These are phyloP conservation scores for Pterocles burchelli DNA, from an alignment of 2,113 vertebrate species.

Conservation along the genomic window DNA sequence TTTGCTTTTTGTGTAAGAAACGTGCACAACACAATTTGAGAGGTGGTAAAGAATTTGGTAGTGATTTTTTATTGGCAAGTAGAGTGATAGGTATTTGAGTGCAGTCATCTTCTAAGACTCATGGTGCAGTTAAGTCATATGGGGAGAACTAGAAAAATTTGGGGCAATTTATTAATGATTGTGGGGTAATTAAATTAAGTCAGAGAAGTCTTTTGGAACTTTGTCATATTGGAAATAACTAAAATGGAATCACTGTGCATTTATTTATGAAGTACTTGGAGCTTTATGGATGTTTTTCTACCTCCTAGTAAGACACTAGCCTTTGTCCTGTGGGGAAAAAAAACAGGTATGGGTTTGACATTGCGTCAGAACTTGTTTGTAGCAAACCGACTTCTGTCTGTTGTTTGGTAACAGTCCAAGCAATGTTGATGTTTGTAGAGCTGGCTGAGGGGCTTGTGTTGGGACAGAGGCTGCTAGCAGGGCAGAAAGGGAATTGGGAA, in stretches of 20 bases:
- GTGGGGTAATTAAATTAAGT: neutral
- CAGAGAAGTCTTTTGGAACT: neutral
- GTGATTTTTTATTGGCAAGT: neutral
- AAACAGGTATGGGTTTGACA: neutral
- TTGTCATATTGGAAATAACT: neutral
- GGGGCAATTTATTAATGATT: neutral
- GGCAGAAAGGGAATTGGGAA: neutral
- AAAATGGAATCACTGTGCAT: neutral
- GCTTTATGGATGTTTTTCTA: neutral
- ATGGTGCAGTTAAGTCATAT: neutral
- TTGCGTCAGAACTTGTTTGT: neutral
- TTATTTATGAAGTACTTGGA: neutral
- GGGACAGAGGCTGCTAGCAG: neutral
- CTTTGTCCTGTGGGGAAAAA: neutral
- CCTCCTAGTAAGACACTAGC: neutral
- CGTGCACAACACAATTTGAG: neutral
- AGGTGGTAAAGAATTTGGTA: neutral
- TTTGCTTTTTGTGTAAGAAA: neutral
- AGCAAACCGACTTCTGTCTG: neutral
- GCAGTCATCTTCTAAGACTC: neutral
- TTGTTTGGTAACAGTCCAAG: neutral
- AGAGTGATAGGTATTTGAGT: neutral
- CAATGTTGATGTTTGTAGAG: neutral
- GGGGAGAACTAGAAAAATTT: neutral
- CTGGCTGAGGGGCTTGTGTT: neutral